Evolutionary conservation across 2,797 vertebrate genomes (phyloP).

Genomic region (Phoxinus dragarum): DNA sequence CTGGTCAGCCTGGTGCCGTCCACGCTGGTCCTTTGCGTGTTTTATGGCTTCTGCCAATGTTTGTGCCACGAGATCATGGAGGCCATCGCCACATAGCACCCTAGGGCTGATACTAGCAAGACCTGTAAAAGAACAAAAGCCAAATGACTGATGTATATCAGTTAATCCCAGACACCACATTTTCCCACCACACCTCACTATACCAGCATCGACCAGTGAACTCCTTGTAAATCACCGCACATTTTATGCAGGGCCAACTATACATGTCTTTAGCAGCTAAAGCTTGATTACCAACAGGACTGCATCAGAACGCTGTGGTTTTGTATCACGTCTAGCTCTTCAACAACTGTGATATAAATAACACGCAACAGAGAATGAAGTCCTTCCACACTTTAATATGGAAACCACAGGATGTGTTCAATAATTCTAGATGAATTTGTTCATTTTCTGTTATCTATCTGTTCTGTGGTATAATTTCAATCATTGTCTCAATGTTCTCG

Average conservation of each 20-base stretch:
- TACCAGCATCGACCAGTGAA: slow-evolving; percentile 62
- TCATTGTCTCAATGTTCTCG: slow-evolving; percentile 62
- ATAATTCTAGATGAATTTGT: slow-evolving; percentile 51
- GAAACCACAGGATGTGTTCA: slow-evolving; percentile 54
- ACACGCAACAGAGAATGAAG: slow-evolving; percentile 55
- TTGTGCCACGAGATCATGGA: slow-evolving; percentile 84
- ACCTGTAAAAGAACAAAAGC: slow-evolving; percentile 55
- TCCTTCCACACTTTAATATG: slow-evolving; percentile 51
- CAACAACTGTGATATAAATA: slow-evolving; percentile 66
- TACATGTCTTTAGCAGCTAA: slow-evolving; percentile 31
- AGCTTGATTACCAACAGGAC: slow-evolving; percentile 40
- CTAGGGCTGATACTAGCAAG: slow-evolving; percentile 41
- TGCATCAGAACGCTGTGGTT: slow-evolving; percentile 59
- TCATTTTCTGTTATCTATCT: slow-evolving; percentile 53
- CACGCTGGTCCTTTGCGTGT: slow-evolving; percentile 85
- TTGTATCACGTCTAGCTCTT: slow-evolving; percentile 52
- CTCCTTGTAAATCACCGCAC: slow-evolving; percentile 38
- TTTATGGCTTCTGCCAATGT: slow-evolving; percentile 89
- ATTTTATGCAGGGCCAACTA: slow-evolving; percentile 51
- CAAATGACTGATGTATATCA: slow-evolving; percentile 53
- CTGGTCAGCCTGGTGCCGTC: slow-evolving; percentile 88
- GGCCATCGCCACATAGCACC: slow-evolving; percentile 67
- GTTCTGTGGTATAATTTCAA: slow-evolving; percentile 57
- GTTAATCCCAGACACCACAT: slow-evolving; percentile 28
- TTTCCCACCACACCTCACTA: slow-evolving; percentile 50